Conservation (phyloP, 2,888 invertebrate genomes). For the Archips xylosteana region DNA sequence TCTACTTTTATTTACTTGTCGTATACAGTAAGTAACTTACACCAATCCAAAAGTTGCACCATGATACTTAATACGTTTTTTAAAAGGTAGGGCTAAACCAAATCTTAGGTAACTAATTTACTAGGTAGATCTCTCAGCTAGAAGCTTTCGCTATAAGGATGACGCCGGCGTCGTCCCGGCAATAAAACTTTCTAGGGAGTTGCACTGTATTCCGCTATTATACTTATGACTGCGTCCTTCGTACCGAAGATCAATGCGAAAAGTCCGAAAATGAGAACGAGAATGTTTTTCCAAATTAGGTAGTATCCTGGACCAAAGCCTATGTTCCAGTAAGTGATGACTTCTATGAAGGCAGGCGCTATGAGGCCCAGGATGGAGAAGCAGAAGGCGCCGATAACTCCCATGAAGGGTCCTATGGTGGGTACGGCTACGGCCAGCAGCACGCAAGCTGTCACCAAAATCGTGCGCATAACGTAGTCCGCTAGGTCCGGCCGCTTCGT, state of each 20-base stretch:
- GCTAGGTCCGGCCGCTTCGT: conserved; percentile 88
- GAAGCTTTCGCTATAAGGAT: conserved; percentile 11
- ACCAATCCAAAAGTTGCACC: conserved; percentile 11
- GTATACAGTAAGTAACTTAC: neutral
- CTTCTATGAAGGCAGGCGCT: conserved; percentile 94
- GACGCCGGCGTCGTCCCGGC: conserved; percentile 5
- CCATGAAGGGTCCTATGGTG: conserved; percentile 95
- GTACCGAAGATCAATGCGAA: conserved; percentile 93
- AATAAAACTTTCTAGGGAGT: neutral
- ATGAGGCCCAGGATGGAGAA: conserved; percentile 96
- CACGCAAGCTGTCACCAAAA: conserved; percentile 89
- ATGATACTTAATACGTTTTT: neutral
- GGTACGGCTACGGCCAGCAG: conserved; percentile 94
- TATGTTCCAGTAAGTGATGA: conserved; percentile 93
- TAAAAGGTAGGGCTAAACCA: conserved; percentile 7
- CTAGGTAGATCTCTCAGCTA: conserved; percentile 27
- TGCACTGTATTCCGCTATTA: conserved; percentile 55
- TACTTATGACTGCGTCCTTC: conserved; percentile 68
- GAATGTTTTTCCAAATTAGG: conserved; percentile 91
- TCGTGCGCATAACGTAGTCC: conserved; percentile 91
- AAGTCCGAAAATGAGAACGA: conserved; percentile 91
- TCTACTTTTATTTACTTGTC: neutral
- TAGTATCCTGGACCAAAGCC: conserved; percentile 91
- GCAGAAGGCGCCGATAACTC: conserved; percentile 96
- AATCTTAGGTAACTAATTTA: conserved; percentile 7